A percentile compares a stretch with the other conserved stretches of the same genome.
Evolutionary conservation across 2,888 invertebrate genomes (phyloP).

Genomic region (Tortricodes alternella): DNA sequence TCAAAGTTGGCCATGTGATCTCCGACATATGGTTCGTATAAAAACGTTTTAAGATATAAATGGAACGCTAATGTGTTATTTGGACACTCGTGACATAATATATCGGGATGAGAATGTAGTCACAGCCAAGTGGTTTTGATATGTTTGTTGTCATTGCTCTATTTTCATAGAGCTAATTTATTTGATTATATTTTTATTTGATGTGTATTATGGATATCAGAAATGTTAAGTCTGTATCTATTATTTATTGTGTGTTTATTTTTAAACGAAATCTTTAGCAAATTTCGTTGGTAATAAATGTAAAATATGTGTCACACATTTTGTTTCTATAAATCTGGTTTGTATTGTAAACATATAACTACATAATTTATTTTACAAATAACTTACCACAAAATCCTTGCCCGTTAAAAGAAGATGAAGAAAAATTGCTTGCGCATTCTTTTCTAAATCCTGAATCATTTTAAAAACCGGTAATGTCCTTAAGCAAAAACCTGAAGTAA

Average conservation of each 20-base stretch:
- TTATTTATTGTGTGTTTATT: no score
- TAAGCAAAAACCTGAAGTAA: slow-evolving; percentile 5
- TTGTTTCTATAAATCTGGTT: no score
- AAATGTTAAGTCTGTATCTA: no score
- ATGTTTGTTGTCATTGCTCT: neutral
- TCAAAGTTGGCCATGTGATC: neutral
- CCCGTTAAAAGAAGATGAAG: neutral
- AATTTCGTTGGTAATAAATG: no score
- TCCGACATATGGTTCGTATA: slow-evolving; percentile 26
- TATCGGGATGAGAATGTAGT: slow-evolving; percentile 6
- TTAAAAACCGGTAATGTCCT: slow-evolving; percentile 23
- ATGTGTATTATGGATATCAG: no score
- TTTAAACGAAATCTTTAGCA: no score
- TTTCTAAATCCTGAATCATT: slow-evolving; percentile 13
- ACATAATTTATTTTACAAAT: no score
- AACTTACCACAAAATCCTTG: neutral
- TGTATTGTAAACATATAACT: no score
- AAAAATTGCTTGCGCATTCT: slow-evolving; percentile 4
- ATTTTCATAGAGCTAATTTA: neutral
- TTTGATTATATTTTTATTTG: neutral
- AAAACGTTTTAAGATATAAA: slow-evolving; percentile 19
- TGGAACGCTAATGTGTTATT: slow-evolving; percentile 22
- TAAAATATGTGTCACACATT: no score
- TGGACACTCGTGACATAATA: slow-evolving; percentile 15
- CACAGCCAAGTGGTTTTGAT: neutral